A percentile compares a stretch with the other conserved stretches of the same genome.
Evolutionary conservation across 2,888 invertebrate genomes (phyloP).

Genomic region (Mellilla xanthometata): DNA sequence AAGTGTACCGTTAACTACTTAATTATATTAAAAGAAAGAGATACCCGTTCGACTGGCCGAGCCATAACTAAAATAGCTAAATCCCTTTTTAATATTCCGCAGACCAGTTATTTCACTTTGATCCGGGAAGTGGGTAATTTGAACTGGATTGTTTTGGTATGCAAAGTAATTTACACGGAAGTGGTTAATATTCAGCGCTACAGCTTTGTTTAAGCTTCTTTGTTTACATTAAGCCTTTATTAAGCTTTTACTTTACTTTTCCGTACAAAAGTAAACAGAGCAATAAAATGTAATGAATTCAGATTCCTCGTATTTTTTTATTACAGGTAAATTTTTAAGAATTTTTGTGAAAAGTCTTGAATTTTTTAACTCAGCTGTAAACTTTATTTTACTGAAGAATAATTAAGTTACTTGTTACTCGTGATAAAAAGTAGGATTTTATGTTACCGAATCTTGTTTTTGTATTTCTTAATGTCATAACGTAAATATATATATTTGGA

Average conservation of each 20-base stretch:
- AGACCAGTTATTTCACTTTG: conserved; percentile 18
- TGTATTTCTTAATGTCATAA: too few species aligned
- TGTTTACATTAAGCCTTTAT: conserved; percentile 15
- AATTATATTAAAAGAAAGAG: too few species aligned
- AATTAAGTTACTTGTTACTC: too few species aligned
- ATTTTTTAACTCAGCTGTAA: too few species aligned
- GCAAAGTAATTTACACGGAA: conserved; percentile 24
- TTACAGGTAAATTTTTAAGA: too few species aligned
- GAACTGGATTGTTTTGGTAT: conserved; percentile 19
- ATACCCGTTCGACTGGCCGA: too few species aligned
- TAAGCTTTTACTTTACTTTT: conserved; percentile 3
- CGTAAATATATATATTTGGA: too few species aligned
- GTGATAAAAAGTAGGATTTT: too few species aligned
- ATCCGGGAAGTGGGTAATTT: conserved; percentile 20
- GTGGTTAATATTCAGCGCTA: conserved; percentile 20
- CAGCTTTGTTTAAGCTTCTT: conserved; percentile 11
- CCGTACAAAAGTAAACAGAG: conserved; percentile 5
- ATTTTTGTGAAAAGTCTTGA: too few species aligned
- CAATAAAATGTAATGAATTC: conserved; percentile 10
- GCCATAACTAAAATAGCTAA: conserved; percentile 7
- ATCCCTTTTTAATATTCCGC: conserved; percentile 16
- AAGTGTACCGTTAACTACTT: not conserved
- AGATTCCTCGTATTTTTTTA: not conserved
- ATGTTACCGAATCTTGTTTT: too few species aligned
- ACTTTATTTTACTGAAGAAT: too few species aligned